phyloP scores from a whole-genome alignment of 1,140 invertebrate genomes.

The Ceratoteleas bidentatus region DNA sequence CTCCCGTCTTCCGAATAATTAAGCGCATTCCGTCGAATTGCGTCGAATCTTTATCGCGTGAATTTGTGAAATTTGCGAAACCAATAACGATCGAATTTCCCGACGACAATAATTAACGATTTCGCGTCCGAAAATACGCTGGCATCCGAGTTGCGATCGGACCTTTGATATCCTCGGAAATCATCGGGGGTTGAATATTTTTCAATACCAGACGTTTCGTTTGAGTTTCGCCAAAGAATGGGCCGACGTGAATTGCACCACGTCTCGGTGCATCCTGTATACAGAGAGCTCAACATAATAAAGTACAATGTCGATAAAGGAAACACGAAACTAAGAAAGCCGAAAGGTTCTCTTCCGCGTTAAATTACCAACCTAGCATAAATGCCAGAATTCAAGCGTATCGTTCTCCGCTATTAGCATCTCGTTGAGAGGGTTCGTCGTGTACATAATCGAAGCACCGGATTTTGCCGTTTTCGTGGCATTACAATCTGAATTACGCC shows the following conservation, averaged over 20 bases:
- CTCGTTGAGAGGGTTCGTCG: conserved; percentile 68
- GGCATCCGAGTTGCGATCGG: conserved; percentile 18
- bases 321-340: conserved; percentile 62
- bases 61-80: no score
- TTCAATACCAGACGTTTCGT: conserved; percentile 48
- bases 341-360: conserved; percentile 54
- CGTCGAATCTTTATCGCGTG: no score
- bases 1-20: no score
- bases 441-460: conserved; percentile 69
- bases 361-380: conserved; percentile 65
- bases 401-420: conserved; percentile 74
- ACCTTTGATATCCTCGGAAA: conserved; percentile 37
- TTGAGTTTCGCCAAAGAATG: conserved; percentile 37
- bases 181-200: conserved; percentile 37
- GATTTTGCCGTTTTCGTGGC: conserved; percentile 70
- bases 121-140: conserved; percentile 5
- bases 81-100: no score
- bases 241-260: conserved; percentile 43
- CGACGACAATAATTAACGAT: neutral
- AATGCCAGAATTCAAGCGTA: conserved; percentile 68
- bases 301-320: conserved; percentile 60
- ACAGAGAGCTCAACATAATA: conserved; percentile 52
- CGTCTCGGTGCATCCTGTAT: conserved; percentile 45
- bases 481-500: conserved; percentile 74
- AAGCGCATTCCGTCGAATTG: no score